These are phyloP conservation scores for Danio tinwini DNA, from an alignment of 2,797 vertebrate species.

Conservation along the genomic window DNA sequence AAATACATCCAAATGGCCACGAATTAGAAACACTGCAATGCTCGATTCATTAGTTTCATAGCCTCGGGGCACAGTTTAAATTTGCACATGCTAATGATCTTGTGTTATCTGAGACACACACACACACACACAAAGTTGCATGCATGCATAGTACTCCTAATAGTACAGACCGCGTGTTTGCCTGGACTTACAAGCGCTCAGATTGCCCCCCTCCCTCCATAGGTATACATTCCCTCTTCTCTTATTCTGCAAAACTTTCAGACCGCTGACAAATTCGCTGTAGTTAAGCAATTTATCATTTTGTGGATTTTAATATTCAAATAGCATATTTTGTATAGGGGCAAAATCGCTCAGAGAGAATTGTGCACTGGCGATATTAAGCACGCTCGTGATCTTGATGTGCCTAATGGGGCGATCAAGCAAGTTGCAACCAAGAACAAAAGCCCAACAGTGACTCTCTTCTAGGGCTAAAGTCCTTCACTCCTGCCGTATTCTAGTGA, in stretches of 20 bases:
- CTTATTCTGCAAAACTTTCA: slow-evolving; percentile 22
- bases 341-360: slow-evolving; percentile 14
- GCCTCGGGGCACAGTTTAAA: slow-evolving; percentile 38
- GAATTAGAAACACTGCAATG: slow-evolving; percentile 41
- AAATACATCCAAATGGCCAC: slow-evolving; percentile 42
- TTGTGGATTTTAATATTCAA: slow-evolving; percentile 11
- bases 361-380: slow-evolving; percentile 81
- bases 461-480: slow-evolving; percentile 76
- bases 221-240: slow-evolving; percentile 16
- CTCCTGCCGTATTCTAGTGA: slow-evolving; percentile 40
- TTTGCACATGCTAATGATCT: slow-evolving; percentile 50
- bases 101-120: slow-evolving; percentile 36
- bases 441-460: slow-evolving; percentile 84
- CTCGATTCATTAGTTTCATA: slow-evolving; percentile 53
- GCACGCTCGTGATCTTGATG: slow-evolving; percentile 88
- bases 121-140: slow-evolving; percentile 41
- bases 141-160: slow-evolving; percentile 22
- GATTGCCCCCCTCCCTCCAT: slow-evolving; percentile 30
- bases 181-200: slow-evolving; percentile 20
- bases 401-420: slow-evolving; percentile 98
- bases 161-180: slow-evolving; percentile 23
- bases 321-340: neutral
- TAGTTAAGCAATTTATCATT: neutral
- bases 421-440: slow-evolving; percentile 95
- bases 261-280: neutral